These are phyloP conservation scores for Hirudinaria manillensis DNA, from an alignment of 2,888 invertebrate species.

Conservation along the genomic window DNA sequence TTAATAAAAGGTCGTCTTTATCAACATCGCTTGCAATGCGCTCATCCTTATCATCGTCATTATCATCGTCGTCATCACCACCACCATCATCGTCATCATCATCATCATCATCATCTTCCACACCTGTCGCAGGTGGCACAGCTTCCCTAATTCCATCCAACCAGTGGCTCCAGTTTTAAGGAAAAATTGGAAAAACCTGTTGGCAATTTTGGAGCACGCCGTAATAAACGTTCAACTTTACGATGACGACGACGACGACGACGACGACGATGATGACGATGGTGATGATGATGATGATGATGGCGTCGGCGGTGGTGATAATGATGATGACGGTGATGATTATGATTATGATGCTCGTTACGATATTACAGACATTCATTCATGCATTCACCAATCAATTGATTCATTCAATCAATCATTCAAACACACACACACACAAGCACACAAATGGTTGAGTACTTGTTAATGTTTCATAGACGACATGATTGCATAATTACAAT, in stretches of 20 bases:
- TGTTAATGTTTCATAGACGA: too few relatives aligned
- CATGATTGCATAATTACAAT: too few relatives aligned
- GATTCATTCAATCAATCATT: too few relatives aligned
- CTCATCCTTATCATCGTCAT: background rate
- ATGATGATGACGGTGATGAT: slow-evolving; percentile 1
- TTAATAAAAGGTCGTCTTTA: background rate
- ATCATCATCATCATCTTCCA: background rate
- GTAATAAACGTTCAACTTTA: background rate
- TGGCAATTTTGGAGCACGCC: too few relatives aligned
- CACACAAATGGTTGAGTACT: too few relatives aligned
- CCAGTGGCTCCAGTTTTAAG: too few relatives aligned
- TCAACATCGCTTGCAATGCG: background rate
- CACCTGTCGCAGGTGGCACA: too few relatives aligned
- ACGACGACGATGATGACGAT: slow-evolving; percentile 16
- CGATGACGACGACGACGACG: slow-evolving; percentile 3
- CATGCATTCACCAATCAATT: too few relatives aligned
- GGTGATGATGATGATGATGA: slow-evolving; percentile 23
- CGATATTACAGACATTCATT: background rate
- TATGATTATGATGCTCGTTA: background rate
- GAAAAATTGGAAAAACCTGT: too few relatives aligned
- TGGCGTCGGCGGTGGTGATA: slow-evolving; percentile 1
- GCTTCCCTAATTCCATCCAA: too few relatives aligned
- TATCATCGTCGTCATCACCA: background rate
- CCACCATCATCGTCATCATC: background rate
- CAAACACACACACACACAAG: too few relatives aligned